Base-by-base conservation (phyloP, 2,113 vertebrate genomes). In the Cochlearius cochlearius region DNA sequence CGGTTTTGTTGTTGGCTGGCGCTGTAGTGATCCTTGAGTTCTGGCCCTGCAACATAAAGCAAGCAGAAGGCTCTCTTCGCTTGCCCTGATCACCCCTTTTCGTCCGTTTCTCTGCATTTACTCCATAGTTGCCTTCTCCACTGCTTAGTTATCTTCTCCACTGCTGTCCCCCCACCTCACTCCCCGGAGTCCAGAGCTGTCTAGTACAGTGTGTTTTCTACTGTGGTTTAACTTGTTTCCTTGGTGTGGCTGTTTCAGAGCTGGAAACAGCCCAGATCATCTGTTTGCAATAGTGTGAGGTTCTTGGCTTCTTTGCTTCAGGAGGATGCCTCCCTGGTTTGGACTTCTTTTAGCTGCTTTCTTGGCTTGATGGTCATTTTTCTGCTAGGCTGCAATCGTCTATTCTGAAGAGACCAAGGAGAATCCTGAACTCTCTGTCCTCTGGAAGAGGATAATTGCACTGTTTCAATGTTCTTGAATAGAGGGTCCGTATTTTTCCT, bases 151-250 rank as follows among this genome's bases (percentile, higher is more conserved):
- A 59, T 13, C 39, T 60, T 47, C 15, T 88, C 20, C 34, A 38
- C 20, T 71, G 5, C n/a, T 56, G 14, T 53, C 14, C 27, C 34
- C 22, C 6, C 10, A 22, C 12, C 29, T 22, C 12, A 18, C 12
- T 30, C 7, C 60, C 21, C 25, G 0, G 4, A 11, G 29, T 27
- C n/a, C 0, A 1, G 25, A 15, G 29, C n/a, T 71, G 10, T 41
- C 29, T 38, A 62, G 19, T 15, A 43, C 4, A 0, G n/a, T 20
- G 11, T 29, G 6, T 73, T 75, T 88, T 43, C 32, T 73, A 1
- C 41, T 74, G 38, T 76, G 74, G 53, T 55, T 81, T 11, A 60
- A 18, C 11, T 45, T 30, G 1, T 82, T 92, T 82, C 36, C 20
- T 71, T 85, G 47, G 10, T 71, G 52, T 63, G 49, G 36, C 66